Percentiles rank a stretch among this genome's conserved stretches.
These are phyloP conservation scores for Rhagonycha fulva DNA, from an alignment of 2,888 invertebrate species.

Conservation along the genomic window DNA sequence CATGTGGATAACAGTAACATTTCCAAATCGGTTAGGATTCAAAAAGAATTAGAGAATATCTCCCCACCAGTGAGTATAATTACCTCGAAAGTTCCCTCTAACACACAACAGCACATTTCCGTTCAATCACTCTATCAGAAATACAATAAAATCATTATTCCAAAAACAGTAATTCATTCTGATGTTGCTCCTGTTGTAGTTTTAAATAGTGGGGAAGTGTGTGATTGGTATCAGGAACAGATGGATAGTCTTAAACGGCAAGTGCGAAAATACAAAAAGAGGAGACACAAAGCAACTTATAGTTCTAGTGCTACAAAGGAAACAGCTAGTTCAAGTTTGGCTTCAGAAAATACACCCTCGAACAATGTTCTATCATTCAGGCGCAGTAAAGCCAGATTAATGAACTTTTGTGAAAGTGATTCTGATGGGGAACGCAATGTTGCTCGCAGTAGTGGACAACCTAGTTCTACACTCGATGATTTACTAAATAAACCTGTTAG, in stretches of 20 bases:
- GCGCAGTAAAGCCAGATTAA: conserved; percentile 8
- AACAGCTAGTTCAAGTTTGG: not conserved
- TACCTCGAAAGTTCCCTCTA: not conserved
- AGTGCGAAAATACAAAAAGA: not conserved
- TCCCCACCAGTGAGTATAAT: not conserved
- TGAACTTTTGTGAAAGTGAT: conserved; percentile 16
- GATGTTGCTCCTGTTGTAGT: conserved; percentile 20
- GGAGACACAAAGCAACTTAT: not conserved
- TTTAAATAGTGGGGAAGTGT: conserved; percentile 10
- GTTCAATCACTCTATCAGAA: conserved; percentile 12
- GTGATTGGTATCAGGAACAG: conserved; percentile 12
- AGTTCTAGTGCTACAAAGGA: not conserved
- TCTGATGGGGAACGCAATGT: not conserved
- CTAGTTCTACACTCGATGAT: not conserved
- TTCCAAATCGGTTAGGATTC: not conserved
- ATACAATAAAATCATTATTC: conserved; percentile 20
- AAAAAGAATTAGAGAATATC: not conserved
- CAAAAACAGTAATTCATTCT: conserved; percentile 9
- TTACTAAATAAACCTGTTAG: not conserved
- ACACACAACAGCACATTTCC: conserved; percentile 3
- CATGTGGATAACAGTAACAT: not conserved
- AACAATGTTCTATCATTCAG: not conserved
- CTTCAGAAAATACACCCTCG: not conserved
- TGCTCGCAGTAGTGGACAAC: not conserved
- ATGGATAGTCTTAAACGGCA: not conserved